phyloP scores from a whole-genome alignment of 2,888 invertebrate species.

The Palloptera scutellata region DNA sequence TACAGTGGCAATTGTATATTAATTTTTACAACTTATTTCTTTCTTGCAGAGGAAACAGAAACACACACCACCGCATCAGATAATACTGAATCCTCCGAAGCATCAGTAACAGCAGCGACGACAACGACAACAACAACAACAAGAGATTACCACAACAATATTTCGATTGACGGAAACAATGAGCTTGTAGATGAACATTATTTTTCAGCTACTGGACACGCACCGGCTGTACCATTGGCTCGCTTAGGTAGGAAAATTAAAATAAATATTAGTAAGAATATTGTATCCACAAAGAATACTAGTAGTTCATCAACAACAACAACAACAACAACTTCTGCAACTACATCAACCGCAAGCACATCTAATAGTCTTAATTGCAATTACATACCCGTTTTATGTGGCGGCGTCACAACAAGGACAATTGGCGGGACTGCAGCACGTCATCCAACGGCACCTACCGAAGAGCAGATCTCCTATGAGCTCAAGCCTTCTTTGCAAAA shows the following conservation, averaged over 20 bases:
- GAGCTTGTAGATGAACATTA: slow-evolving; percentile 69
- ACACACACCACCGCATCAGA: slow-evolving; percentile 56
- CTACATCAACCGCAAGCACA: slow-evolving; percentile 38
- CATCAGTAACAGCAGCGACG: slow-evolving; percentile 26
- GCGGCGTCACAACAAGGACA: slow-evolving; percentile 50
- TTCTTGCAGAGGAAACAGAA: slow-evolving; percentile 54
- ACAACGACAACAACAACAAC: too few relatives aligned
- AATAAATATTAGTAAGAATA: slow-evolving; percentile 81
- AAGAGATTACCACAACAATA: slow-evolving; percentile 36
- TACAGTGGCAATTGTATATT: not conserved
- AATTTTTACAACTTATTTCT: not conserved
- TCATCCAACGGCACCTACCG: slow-evolving; percentile 38
- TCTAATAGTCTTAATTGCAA: slow-evolving; percentile 42
- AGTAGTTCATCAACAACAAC: slow-evolving; percentile 50
- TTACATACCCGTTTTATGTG: slow-evolving; percentile 62
- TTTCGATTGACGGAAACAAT: slow-evolving; percentile 80
- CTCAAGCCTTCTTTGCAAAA: slow-evolving; percentile 75
- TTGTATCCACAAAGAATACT: slow-evolving; percentile 65
- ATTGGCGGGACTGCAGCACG: slow-evolving; percentile 7
- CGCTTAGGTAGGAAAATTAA: slow-evolving; percentile 72
- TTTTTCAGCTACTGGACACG: slow-evolving; percentile 60
- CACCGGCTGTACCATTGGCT: slow-evolving; percentile 60
- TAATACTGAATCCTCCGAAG: slow-evolving; percentile 38
- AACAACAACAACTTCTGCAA: slow-evolving; percentile 37
- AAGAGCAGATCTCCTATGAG: slow-evolving; percentile 58